Evolutionary conservation across 2,113 vertebrate genomes (phyloP).

Genomic region (Ginglymostoma cirratum): DNA sequence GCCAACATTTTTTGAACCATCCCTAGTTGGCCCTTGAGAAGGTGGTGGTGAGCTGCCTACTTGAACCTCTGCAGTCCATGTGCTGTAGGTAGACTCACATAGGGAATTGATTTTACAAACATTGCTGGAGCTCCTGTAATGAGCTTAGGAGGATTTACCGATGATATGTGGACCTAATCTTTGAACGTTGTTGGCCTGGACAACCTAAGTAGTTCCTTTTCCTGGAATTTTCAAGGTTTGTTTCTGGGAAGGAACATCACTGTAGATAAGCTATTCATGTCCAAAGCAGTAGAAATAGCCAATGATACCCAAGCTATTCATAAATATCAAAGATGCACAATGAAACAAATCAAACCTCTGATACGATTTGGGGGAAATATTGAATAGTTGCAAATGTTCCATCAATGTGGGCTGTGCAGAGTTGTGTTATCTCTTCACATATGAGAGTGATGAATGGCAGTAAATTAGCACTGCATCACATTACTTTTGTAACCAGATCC

Average conservation of each 20-base stretch:
- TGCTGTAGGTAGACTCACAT: too few species aligned
- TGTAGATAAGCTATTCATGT: neutral
- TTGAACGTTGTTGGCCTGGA: too few species aligned
- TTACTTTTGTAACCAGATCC: neutral
- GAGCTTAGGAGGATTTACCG: too few species aligned
- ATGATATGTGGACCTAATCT: neutral
- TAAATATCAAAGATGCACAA: neutral
- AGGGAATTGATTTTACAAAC: too few species aligned
- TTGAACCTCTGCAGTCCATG: too few species aligned
- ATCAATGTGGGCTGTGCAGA: neutral
- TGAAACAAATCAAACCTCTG: neutral
- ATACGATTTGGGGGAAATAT: neutral
- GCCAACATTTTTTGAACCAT: too few species aligned
- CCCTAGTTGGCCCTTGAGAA: too few species aligned
- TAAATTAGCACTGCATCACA: neutral
- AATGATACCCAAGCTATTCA: neutral
- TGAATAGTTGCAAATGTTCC: neutral
- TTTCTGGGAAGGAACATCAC: neutral
- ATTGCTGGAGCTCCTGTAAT: too few species aligned
- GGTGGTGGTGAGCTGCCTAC: too few species aligned
- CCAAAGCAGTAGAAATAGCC: neutral
- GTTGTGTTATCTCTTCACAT: neutral
- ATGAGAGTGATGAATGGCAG: neutral
- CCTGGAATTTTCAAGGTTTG: neutral
- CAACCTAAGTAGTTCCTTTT: neutral